Conservation (phyloP, 2,113 vertebrate species). For the Rhizomys pruinosus region DNA sequence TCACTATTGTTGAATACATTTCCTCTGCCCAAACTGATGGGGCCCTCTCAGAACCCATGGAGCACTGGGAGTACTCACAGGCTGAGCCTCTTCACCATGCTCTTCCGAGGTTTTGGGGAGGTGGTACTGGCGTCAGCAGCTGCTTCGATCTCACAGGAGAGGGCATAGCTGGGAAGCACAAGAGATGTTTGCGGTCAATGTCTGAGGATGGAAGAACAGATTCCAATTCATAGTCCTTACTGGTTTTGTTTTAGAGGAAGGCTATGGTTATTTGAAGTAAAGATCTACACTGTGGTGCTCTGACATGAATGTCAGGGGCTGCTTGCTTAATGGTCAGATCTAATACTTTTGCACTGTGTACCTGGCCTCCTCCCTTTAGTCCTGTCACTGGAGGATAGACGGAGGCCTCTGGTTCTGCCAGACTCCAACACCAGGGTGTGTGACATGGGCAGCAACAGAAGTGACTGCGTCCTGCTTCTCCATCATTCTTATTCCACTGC, state of each 20-base stretch:
- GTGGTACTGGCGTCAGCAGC: slow-evolving; percentile 90
- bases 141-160: slow-evolving; percentile 93
- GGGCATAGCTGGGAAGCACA: slow-evolving; percentile 87
- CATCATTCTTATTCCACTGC: background rate
- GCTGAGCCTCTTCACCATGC: slow-evolving; percentile 97
- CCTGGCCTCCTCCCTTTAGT: rapidly evolving
- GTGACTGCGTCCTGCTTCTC: background rate
- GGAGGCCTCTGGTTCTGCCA: rapidly evolving
- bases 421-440: background rate
- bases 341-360: rapidly evolving
- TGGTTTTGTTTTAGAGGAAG: background rate
- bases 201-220: background rate
- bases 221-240: rapidly evolving
- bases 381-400: rapidly evolving
- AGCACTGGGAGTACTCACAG: slow-evolving; percentile 88
- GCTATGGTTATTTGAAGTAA: background rate
- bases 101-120: slow-evolving; percentile 92
- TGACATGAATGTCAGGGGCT: background rate
- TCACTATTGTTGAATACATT: background rate
- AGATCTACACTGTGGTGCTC: background rate
- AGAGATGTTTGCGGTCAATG: background rate
- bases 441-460: background rate
- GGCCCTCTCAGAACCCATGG: background rate
- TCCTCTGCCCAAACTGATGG: background rate
- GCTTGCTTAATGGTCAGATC: background rate